Evolutionary conservation across 2,888 invertebrate genomes (phyloP).

Genomic region (Ornithoptera alexandrae): DNA sequence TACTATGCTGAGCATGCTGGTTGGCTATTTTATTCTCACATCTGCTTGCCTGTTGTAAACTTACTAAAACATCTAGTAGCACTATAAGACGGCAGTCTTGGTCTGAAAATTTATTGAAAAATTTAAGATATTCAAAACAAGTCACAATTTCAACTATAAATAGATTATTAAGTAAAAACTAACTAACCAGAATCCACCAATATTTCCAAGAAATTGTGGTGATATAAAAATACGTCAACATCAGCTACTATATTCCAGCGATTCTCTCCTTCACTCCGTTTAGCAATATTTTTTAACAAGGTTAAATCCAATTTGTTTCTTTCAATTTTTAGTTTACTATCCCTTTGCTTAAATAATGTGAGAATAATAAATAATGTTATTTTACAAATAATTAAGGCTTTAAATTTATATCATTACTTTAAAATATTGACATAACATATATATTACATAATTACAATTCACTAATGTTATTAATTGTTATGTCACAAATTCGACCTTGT

Average conservation of each 20-base stretch:
- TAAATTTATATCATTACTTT: too few species aligned
- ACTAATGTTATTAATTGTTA: too few species aligned
- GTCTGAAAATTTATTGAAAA: constrained; percentile 47
- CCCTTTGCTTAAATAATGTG: constrained; percentile 26
- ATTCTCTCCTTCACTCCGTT: constrained; percentile 35
- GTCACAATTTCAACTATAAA: neutral
- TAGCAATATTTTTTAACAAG: constrained; percentile 44
- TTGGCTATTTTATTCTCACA: constrained; percentile 32
- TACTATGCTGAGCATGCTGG: constrained; percentile 43
- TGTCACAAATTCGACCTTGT: too few species aligned
- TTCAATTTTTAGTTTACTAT: constrained; percentile 7
- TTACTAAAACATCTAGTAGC: constrained; percentile 44
- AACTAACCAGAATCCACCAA: constrained; percentile 55
- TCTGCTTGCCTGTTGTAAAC: constrained; percentile 38
- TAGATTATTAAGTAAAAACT: neutral
- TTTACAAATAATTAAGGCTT: too few species aligned
- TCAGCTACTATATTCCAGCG: constrained; percentile 61
- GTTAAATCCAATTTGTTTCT: constrained; percentile 40
- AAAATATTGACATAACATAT: too few species aligned
- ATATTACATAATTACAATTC: too few species aligned
- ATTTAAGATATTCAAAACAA: neutral
- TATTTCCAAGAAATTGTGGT: constrained; percentile 49
- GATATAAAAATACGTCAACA: constrained; percentile 48
- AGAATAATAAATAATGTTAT: too few species aligned
- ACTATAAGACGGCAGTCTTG: constrained; percentile 51